Conservation (phyloP, 2,888 invertebrate species). For the Globia sparganii region DNA sequence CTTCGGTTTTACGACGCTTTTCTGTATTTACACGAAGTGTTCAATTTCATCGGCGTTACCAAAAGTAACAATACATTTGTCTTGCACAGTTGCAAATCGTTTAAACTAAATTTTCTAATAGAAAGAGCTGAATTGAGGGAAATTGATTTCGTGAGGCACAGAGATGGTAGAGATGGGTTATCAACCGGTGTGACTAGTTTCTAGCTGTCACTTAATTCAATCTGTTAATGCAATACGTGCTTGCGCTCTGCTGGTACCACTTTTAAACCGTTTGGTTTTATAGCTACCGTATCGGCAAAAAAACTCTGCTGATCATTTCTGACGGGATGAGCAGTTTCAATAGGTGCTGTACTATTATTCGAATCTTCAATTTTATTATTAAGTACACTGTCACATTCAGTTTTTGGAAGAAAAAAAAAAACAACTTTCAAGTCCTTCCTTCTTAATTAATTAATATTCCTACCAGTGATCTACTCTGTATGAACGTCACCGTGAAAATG, state of each 20-base stretch:
- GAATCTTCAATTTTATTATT: background rate
- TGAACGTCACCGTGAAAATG: too few species aligned
- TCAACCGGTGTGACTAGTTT: conserved; percentile 38
- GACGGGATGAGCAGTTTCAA: background rate
- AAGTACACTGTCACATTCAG: background rate
- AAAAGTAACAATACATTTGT: background rate
- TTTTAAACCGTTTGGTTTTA: conserved; percentile 23
- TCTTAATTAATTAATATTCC: too few species aligned
- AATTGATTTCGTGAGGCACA: conserved; percentile 43
- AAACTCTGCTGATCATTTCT: background rate
- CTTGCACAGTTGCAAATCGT: background rate
- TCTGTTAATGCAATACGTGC: conserved; percentile 54
- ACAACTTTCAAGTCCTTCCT: too few species aligned
- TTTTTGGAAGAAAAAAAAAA: background rate
- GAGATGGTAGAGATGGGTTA: conserved; percentile 32
- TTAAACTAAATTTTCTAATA: conserved; percentile 38
- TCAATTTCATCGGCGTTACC: background rate
- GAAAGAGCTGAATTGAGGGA: conserved; percentile 38
- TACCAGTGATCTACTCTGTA: too few species aligned
- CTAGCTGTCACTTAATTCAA: conserved; percentile 33
- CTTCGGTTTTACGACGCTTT: background rate
- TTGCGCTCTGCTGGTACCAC: conserved; percentile 24
- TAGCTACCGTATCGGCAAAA: background rate
- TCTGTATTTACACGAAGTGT: background rate
- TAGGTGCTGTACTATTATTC: too few species aligned